These are phyloP conservation scores for Manduca sexta DNA, from an alignment of 1,140 invertebrate genomes.

Conservation along the genomic window DNA sequence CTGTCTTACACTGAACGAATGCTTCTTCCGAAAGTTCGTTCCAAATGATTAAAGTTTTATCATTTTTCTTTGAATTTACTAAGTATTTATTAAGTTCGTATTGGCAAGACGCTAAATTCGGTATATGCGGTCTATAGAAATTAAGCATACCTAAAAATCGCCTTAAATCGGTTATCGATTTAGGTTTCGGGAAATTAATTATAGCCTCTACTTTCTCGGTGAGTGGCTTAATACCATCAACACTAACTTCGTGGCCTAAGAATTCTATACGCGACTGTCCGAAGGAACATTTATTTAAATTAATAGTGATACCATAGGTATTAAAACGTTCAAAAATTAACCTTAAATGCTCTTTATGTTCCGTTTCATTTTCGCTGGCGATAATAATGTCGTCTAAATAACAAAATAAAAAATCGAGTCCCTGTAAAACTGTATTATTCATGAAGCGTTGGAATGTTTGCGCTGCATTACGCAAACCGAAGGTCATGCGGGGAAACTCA, in stretches of 20 bases:
- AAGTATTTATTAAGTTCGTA: conserved; percentile 12
- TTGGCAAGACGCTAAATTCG: conserved; percentile 1
- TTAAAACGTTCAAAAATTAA: conserved; percentile 1
- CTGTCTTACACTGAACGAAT: conserved; percentile 53
- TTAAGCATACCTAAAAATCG: conserved; percentile 16
- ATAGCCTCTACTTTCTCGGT: conserved; percentile 21
- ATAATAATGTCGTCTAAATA: conserved; percentile 14
- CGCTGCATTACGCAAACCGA: not conserved
- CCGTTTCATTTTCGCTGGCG: not conserved
- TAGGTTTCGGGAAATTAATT: not conserved
- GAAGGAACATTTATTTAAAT: conserved; percentile 1
- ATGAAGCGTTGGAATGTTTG: conserved; percentile 10
- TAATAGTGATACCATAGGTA: conserved; percentile 1
- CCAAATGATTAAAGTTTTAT: conserved; percentile 32
- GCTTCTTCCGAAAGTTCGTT: conserved; percentile 26
- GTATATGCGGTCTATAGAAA: conserved; percentile 1
- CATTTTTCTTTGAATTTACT: conserved; percentile 10
- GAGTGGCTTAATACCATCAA: not conserved
- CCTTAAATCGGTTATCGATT: conserved; percentile 7
- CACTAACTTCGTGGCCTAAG: conserved; percentile 1
- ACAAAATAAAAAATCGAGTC: conserved; percentile 6
- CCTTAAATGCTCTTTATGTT: not conserved
- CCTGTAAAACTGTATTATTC: conserved; percentile 5
- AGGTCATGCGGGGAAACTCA: no score
- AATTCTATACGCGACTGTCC: conserved; percentile 3